Conservation (phyloP, 2,888 invertebrate species). For the Eurytoma californica region DNA sequence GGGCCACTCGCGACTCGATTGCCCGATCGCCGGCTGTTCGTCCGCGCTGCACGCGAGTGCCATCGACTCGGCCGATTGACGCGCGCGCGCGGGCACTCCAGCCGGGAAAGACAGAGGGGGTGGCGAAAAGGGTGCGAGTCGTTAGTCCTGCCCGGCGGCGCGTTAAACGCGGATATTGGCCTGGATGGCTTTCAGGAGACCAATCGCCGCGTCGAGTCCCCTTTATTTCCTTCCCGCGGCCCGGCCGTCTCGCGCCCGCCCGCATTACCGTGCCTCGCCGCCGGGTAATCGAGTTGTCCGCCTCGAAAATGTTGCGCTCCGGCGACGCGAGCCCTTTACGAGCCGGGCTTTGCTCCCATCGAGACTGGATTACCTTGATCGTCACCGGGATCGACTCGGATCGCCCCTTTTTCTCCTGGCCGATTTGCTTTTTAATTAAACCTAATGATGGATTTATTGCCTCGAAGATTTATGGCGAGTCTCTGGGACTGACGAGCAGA, state of each 20-base stretch:
- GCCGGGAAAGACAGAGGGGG: constrained; percentile 24
- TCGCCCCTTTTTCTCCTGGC: background rate
- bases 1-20: constrained; percentile 9
- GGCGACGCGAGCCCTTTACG: background rate
- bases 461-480: too few species aligned
- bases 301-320: background rate
- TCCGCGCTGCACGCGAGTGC: background rate
- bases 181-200: constrained; percentile 41
- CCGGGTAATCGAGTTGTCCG: constrained; percentile 8
- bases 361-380: background rate
- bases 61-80: constrained; percentile 40
- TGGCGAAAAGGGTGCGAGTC: background rate
- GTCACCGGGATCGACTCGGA: background rate
- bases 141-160: constrained; percentile 36
- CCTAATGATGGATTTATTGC: too few species aligned
- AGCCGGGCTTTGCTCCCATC: background rate
- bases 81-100: constrained; percentile 14
- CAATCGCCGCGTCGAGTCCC: constrained; percentile 23
- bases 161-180: constrained; percentile 44
- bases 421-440: background rate
- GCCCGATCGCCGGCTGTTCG: constrained; percentile 2
- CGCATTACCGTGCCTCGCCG: background rate
- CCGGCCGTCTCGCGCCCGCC: background rate
- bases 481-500: too few species aligned
- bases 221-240: constrained; percentile 25